A percentile compares a stretch with the other conserved stretches of the same genome.
Conservation (phyloP, 2,113 vertebrate genomes). For the Danionella cerebrum region DNA sequence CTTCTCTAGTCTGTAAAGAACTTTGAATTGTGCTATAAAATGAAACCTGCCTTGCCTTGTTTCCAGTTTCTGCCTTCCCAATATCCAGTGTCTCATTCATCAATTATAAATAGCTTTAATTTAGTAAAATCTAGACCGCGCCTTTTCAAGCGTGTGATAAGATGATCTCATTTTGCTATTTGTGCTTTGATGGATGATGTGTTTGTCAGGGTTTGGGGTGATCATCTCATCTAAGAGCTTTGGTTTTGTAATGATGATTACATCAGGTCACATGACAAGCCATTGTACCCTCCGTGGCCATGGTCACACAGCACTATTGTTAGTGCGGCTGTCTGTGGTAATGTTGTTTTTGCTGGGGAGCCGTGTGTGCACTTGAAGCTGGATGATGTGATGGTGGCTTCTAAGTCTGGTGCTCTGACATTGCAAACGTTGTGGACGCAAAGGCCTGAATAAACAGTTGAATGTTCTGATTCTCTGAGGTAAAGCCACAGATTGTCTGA, state of each 20-base stretch:
- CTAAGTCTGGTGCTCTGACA: neutral
- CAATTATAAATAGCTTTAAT: neutral
- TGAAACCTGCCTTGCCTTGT: neutral
- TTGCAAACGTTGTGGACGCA: too few species aligned
- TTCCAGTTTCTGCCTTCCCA: neutral
- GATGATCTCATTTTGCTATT: neutral
- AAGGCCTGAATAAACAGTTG: neutral
- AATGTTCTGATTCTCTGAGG: neutral
- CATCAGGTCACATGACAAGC: conserved; percentile 17
- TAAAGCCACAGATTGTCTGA: neutral
- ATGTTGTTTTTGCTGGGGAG: conserved; percentile 14
- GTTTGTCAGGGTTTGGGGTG: neutral
- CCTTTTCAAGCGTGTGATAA: neutral
- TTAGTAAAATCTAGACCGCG: neutral
- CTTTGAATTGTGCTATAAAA: neutral
- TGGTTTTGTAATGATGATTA: conserved; percentile 27
- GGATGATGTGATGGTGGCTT: neutral
- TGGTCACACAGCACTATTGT: conserved; percentile 1
- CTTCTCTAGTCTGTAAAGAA: too few species aligned
- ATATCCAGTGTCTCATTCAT: neutral
- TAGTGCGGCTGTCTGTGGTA: neutral
- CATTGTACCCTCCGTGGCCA: neutral
- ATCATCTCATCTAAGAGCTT: conserved; percentile 1
- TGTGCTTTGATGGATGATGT: neutral
- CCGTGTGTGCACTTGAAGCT: neutral